Base-by-base conservation (phyloP, 2,113 vertebrate species). In the Falcunculus frontatus region DNA sequence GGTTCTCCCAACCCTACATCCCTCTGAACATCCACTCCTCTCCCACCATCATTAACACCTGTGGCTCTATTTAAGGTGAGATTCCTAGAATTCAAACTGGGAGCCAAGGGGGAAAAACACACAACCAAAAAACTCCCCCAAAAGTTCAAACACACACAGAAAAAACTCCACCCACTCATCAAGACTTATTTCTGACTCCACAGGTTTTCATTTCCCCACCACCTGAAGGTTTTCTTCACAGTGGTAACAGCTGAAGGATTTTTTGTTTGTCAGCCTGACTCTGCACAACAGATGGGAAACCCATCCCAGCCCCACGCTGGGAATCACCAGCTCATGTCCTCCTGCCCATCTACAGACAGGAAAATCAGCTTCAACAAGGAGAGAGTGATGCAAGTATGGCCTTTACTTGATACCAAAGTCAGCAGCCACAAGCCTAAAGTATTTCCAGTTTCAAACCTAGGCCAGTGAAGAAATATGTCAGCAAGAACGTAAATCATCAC, bases 391-490 rank as follows among this genome's bases (percentile, higher is more conserved):
- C 8, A 35, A 75, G 19, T 3, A 26, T 2, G 5, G 65, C 41
- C 44, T 47, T 57, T 25, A 26, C 42, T 49, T 60, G 13, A 60
- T 11, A 59, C 13, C 70, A 75, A 32, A 76, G 50, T 8, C 21
- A 76, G 42, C 13, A 73, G 67, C 23, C 57, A 72, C 12, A 5
- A 32, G 17, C 37, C 46, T 35, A 3, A 74, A 32, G 19, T 7
- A 57, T 25, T 80, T 63, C 30, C 77, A 72, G 14, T 49, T 90
- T 65, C 53, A 72, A 60, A 62, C 37, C 35, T 46, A 64, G 2
- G 80, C 11, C 11, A 4, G 33, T 0, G 7, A 14, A 82, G 32
- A 75, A 75, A 16, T 8, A 10, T 0, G 2, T 52, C 63, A 52
- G 10, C 25, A 41, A 80, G 41, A 88, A 19, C 4, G 2, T 25